Evolutionary conservation across 2,888 invertebrate species (phyloP).

Genomic region (Taenaris catops): DNA sequence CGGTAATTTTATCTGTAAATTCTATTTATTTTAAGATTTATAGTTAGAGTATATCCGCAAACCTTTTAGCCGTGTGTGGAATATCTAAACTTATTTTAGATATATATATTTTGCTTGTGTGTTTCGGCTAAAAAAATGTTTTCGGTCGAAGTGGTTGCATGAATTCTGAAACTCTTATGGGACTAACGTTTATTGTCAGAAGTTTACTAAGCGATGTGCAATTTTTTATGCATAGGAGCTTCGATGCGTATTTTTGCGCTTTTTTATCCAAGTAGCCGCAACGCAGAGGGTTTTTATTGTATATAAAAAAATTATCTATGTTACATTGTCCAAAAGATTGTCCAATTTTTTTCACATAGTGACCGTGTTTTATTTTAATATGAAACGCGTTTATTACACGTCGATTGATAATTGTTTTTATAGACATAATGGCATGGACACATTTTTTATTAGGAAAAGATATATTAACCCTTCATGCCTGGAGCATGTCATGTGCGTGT

Average conservation of each 20-base stretch:
- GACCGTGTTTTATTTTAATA: too few species aligned
- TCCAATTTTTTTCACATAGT: too few species aligned
- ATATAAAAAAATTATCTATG: conserved; percentile 2
- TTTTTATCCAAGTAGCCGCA: conserved; percentile 17
- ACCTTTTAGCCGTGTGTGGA: conserved; percentile 45
- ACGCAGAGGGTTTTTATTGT: conserved; percentile 22
- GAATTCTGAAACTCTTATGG: conserved; percentile 57
- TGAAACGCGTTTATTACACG: too few species aligned
- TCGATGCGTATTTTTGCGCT: conserved; percentile 39
- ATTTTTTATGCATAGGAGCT: conserved; percentile 27
- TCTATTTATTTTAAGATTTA: conserved; percentile 65
- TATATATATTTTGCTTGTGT: conserved; percentile 44
- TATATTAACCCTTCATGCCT: too few species aligned
- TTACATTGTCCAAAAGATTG: conserved; percentile 14
- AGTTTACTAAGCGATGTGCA: conserved; percentile 11
- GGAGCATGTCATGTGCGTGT: too few species aligned
- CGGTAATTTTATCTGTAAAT: conserved; percentile 64
- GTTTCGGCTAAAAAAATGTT: conserved; percentile 35
- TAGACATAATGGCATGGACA: too few species aligned
- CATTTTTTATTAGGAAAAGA: too few species aligned
- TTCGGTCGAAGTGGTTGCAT: conserved; percentile 39
- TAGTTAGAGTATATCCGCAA: conserved; percentile 62
- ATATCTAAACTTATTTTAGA: conserved; percentile 45
- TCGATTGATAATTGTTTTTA: too few species aligned
- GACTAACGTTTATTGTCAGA: conserved; percentile 32